Evolutionary conservation across 2,113 vertebrate species (phyloP).

Genomic region (Sylvietta virens): DNA sequence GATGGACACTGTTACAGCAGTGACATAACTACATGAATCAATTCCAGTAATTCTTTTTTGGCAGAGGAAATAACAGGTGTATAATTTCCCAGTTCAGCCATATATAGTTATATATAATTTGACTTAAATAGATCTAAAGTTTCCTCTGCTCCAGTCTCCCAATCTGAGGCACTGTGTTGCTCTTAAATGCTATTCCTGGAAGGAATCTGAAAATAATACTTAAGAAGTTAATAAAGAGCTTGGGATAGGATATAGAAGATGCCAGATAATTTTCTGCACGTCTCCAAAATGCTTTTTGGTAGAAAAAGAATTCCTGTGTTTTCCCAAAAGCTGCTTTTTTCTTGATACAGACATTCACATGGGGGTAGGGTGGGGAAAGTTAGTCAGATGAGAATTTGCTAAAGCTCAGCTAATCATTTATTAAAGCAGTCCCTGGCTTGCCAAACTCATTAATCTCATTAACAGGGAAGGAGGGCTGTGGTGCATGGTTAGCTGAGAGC

Average conservation of each 20-base stretch:
- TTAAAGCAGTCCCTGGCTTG: constrained; percentile 34
- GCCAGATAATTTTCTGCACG: background rate
- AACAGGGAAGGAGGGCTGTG: constrained; percentile 2
- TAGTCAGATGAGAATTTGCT: constrained; percentile 43
- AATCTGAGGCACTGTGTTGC: background rate
- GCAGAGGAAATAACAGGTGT: constrained; percentile 42
- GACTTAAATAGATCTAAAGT: constrained; percentile 28
- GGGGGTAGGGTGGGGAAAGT: background rate
- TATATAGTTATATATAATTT: constrained; percentile 45
- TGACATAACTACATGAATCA: background rate
- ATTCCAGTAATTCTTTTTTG: background rate
- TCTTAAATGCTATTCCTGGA: constrained; percentile 7
- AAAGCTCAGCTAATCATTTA: constrained; percentile 63
- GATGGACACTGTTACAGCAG: background rate
- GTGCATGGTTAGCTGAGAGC: constrained; percentile 11
- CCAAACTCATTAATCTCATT: constrained; percentile 62
- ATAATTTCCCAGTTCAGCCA: constrained; percentile 25
- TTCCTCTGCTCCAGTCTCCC: background rate
- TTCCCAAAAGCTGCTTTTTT: constrained; percentile 1
- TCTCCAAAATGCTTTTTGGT: background rate
- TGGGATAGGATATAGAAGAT: background rate
- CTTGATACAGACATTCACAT: background rate
- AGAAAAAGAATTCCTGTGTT: background rate
- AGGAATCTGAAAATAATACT: background rate
- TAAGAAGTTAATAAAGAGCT: background rate